Evolutionary conservation across 2,113 vertebrate genomes (phyloP).

Genomic region (Catagonus wagneri): DNA sequence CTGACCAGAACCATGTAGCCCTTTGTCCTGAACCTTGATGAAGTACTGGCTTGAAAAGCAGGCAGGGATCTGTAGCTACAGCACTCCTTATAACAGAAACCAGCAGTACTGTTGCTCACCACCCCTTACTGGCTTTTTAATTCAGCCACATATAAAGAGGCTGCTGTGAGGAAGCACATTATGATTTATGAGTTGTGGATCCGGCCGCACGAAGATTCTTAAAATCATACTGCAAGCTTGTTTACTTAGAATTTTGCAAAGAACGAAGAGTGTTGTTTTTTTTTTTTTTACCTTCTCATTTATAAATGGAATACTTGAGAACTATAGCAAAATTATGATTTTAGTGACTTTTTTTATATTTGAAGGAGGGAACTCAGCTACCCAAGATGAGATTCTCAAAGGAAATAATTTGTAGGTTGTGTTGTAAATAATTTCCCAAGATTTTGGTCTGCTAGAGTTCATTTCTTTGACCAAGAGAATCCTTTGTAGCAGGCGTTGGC

Average conservation of each 20-base stretch:
- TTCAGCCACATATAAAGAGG: slow-evolving; percentile 48
- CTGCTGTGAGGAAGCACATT: background rate
- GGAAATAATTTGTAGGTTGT: background rate
- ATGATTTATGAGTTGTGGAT: slow-evolving; percentile 64
- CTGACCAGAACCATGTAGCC: slow-evolving; percentile 8
- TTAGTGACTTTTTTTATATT: slow-evolving; percentile 43
- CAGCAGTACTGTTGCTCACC: background rate
- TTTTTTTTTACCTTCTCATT: background rate
- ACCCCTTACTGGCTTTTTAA: slow-evolving; percentile 47
- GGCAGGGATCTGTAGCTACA: background rate
- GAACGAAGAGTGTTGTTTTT: background rate
- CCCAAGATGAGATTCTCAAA: slow-evolving; percentile 19
- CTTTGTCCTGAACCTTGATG: slow-evolving; percentile 49
- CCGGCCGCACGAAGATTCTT: slow-evolving; percentile 8
- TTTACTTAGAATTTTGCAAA: slow-evolving; percentile 52
- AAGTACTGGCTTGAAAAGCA: slow-evolving; percentile 39
- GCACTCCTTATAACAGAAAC: background rate
- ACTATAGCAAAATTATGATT: background rate
- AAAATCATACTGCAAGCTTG: background rate
- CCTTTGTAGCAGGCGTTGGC: background rate
- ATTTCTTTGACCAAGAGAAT: background rate
- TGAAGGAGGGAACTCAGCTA: background rate
- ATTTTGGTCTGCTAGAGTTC: background rate
- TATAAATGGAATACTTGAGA: slow-evolving; percentile 15
- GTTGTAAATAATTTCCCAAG: background rate